Evolutionary conservation across 1,140 invertebrate species (phyloP).

Genomic region (Acromyrmex heyeri): DNA sequence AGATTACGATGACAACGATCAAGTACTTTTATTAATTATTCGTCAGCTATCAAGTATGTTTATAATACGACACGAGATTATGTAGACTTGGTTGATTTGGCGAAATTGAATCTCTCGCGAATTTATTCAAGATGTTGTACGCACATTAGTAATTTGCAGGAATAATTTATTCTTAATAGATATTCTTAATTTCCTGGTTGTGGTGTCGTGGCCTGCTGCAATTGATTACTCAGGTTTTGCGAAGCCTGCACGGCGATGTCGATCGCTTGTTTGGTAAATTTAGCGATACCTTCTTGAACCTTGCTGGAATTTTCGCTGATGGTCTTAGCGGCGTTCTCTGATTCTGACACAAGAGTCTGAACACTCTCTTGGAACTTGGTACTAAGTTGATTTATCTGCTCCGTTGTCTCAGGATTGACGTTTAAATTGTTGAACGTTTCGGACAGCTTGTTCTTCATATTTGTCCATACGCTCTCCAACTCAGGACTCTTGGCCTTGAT

Average conservation of each 20-base stretch:
- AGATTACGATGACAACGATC: not conserved
- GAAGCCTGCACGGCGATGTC: conserved; percentile 79
- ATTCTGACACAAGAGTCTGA: conserved; percentile 76
- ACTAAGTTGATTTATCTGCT: conserved; percentile 75
- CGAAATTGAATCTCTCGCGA: not conserved
- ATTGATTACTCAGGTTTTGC: conserved; percentile 75
- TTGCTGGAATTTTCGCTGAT: conserved; percentile 76
- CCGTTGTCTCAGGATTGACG: conserved; percentile 75
- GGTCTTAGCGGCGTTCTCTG: conserved; percentile 75
- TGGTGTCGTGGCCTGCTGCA: conserved; percentile 67
- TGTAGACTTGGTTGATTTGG: not conserved
- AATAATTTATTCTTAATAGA: no score
- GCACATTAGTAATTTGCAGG: not conserved
- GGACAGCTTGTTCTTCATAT: conserved; percentile 76
- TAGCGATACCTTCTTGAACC: conserved; percentile 78
- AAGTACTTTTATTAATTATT: conserved; percentile 35
- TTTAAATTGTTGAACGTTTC: conserved; percentile 74
- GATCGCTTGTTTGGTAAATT: conserved; percentile 80
- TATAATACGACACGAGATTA: not conserved
- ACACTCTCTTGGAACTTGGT: conserved; percentile 78
- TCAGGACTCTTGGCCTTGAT: conserved; percentile 79
- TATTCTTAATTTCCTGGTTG: conserved; percentile 16
- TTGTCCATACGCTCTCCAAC: conserved; percentile 74
- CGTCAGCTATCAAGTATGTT: not conserved
- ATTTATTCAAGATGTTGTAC: not conserved